phyloP scores from a whole-genome alignment of 2,797 vertebrate genomes.

The Nasua narica region DNA sequence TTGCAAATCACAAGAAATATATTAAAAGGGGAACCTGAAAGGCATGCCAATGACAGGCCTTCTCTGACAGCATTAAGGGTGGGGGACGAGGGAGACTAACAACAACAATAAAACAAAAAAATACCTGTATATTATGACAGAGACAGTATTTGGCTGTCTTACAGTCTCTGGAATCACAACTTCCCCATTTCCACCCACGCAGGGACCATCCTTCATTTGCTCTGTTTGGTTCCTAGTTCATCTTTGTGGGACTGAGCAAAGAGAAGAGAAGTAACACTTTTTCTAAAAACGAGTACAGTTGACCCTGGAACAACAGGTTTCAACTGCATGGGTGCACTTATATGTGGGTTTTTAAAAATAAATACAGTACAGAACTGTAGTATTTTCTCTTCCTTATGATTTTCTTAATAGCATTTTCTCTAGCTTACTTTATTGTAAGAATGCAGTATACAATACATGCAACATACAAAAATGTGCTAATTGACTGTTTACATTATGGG shows the following conservation, averaged over 20 bases:
- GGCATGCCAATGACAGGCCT: background rate
- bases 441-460: background rate
- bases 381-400: background rate
- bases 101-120: background rate
- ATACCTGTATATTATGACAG: background rate
- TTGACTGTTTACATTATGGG: background rate
- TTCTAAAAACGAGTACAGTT: background rate
- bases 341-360: background rate
- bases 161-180: background rate
- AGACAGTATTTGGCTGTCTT: background rate
- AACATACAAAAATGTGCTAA: background rate
- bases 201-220: background rate
- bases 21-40: background rate
- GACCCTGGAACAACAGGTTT: background rate
- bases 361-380: background rate
- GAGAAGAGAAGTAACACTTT: background rate
- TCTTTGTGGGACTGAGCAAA: background rate
- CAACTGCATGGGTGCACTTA: background rate
- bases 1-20: background rate
- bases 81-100: background rate
- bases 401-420: background rate
- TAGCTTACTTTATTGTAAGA: background rate
- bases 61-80: background rate
- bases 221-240: background rate
- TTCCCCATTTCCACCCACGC: background rate